Percentiles rank a stretch among this genome's conserved stretches.
phyloP scores from a whole-genome alignment of 23 tunicate species.

The Trididemnum nubilum region DNA sequence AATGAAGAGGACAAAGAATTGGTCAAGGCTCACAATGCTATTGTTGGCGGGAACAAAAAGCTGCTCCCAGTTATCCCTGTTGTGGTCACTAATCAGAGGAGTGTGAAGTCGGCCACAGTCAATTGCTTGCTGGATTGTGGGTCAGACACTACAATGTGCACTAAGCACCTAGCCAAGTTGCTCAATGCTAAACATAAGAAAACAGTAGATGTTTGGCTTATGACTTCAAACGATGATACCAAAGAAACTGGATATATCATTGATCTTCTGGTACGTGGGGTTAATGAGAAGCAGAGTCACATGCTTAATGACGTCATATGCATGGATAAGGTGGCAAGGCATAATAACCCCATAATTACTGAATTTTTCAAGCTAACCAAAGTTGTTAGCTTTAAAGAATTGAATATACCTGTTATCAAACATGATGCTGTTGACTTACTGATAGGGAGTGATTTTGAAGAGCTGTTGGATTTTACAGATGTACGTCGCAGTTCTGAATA shows the following conservation, averaged over 20 bases:
- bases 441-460: background rate
- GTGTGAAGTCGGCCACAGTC: background rate
- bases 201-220: background rate
- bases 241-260: background rate
- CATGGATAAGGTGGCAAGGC: constrained; percentile 1
- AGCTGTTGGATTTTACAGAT: background rate
- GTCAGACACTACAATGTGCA: constrained; percentile 2
- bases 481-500: constrained; percentile 12
- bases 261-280: constrained; percentile 1
- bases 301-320: background rate
- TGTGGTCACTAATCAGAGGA: background rate
- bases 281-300: background rate
- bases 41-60: background rate
- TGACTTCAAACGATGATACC: background rate
- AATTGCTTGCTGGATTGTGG: constrained; percentile 24
- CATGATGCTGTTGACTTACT: background rate
- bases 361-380: background rate
- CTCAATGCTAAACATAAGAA: background rate
- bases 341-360: background rate
- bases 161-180: background rate
- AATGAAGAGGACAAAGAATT: too few relatives aligned
- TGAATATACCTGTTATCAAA: background rate
- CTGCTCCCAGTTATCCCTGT: constrained; percentile 6
- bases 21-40: background rate
- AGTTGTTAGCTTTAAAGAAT: background rate